Conservation (phyloP, 1,140 invertebrate genomes). For the Drosophila lacertosa region DNA sequence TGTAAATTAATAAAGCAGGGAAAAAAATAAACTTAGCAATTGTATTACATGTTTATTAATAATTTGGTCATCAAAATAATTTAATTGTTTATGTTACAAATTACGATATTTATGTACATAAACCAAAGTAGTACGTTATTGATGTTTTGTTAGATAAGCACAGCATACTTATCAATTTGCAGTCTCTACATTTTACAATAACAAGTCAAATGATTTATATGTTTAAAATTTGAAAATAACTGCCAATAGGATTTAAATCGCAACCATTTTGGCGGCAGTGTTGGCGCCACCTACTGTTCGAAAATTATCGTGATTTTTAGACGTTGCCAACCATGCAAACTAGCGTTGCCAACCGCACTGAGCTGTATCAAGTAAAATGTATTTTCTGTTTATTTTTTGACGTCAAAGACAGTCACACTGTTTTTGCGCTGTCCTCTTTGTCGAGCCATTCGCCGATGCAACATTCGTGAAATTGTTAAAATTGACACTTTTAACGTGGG, state of each 20-base stretch:
- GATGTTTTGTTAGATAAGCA: too few relatives aligned
- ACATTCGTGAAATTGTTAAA: constrained; percentile 46
- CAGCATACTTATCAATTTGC: too few relatives aligned
- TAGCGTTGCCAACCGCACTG: constrained; percentile 4
- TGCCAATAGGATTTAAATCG: neutral
- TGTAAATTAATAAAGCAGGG: too few relatives aligned
- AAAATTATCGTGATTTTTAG: too few relatives aligned
- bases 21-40: neutral
- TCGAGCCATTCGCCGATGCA: constrained; percentile 47
- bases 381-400: neutral
- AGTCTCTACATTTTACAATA: too few relatives aligned
- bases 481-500: constrained; percentile 23
- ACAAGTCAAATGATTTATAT: too few relatives aligned
- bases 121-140: too few relatives aligned
- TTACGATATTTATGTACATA: too few relatives aligned
- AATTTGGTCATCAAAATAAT: too few relatives aligned
- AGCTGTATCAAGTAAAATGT: constrained; percentile 4
- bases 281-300: constrained; percentile 15
- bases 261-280: neutral
- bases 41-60: too few relatives aligned
- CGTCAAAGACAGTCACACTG: constrained; percentile 14
- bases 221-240: neutral
- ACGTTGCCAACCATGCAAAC: constrained; percentile 7
- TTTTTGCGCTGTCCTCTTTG: constrained; percentile 37
- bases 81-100: too few relatives aligned